Conservation (phyloP, 2,113 vertebrate species). For the Orcinus orca region DNA sequence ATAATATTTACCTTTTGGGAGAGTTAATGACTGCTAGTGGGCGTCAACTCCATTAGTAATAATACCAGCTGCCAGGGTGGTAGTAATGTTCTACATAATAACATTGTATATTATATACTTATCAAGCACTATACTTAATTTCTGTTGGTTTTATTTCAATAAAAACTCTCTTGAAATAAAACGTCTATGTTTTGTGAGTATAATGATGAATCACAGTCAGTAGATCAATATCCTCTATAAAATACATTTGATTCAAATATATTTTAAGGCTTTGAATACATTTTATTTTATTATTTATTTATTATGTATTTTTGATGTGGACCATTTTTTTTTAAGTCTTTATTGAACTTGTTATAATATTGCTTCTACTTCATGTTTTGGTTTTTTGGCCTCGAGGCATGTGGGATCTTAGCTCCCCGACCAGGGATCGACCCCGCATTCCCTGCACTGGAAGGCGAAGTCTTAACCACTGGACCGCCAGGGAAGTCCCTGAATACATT, state of each 20-base stretch:
- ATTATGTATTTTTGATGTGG: too few relatives aligned
- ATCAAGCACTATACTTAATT: not conserved
- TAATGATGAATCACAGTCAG: not conserved
- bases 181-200: not conserved
- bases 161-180: slow-evolving; percentile 25
- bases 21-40: not conserved
- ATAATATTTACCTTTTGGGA: not conserved
- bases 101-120: not conserved
- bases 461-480: too few relatives aligned
- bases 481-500: not conserved
- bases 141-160: not conserved
- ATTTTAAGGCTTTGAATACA: not conserved
- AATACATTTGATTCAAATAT: not conserved
- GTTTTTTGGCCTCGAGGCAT: too few relatives aligned
- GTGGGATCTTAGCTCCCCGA: too few relatives aligned
- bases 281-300: too few relatives aligned
- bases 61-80: not conserved
- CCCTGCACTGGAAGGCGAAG: too few relatives aligned
- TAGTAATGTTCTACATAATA: not conserved
- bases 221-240: not conserved
- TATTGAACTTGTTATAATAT: too few relatives aligned
- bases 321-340: too few relatives aligned
- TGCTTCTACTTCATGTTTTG: too few relatives aligned
- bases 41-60: not conserved
- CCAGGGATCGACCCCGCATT: too few relatives aligned